Evolutionary conservation across 1,140 invertebrate species (phyloP).

Genomic region (Araneus ventricosus): DNA sequence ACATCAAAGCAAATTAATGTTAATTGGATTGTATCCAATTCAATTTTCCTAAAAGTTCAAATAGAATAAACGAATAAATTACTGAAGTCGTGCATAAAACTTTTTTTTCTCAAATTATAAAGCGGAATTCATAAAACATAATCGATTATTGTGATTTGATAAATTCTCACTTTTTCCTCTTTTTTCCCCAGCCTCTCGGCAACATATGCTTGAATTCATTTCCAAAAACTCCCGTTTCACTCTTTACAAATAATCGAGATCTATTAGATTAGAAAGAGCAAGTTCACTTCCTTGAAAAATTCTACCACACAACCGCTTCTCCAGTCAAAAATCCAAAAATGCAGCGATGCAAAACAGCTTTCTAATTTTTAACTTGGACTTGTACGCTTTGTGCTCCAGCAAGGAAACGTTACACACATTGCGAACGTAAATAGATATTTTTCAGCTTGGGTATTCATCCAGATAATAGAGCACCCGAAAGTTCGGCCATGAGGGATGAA

Average conservation of each 20-base stretch:
- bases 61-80: too few relatives aligned
- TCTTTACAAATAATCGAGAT: background rate
- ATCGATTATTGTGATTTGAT: background rate
- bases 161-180: background rate
- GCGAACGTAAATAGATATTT: constrained; percentile 23
- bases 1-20: too few relatives aligned
- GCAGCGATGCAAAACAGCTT: background rate
- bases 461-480: constrained; percentile 11
- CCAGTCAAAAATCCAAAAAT: background rate
- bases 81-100: too few relatives aligned
- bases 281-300: background rate
- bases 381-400: background rate
- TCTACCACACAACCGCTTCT: background rate
- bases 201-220: background rate
- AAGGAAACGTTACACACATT: constrained; percentile 3
- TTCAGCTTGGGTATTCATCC: constrained; percentile 22
- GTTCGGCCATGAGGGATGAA: background rate
- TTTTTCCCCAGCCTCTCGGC: background rate
- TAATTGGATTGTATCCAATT: too few relatives aligned
- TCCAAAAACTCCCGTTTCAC: background rate
- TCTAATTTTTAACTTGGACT: background rate
- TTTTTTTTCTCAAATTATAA: too few relatives aligned
- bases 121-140: background rate
- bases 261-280: background rate
- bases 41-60: too few relatives aligned